Evolutionary conservation across 2,113 vertebrate genomes (phyloP).

Genomic region (Picathartes gymnocephalus): DNA sequence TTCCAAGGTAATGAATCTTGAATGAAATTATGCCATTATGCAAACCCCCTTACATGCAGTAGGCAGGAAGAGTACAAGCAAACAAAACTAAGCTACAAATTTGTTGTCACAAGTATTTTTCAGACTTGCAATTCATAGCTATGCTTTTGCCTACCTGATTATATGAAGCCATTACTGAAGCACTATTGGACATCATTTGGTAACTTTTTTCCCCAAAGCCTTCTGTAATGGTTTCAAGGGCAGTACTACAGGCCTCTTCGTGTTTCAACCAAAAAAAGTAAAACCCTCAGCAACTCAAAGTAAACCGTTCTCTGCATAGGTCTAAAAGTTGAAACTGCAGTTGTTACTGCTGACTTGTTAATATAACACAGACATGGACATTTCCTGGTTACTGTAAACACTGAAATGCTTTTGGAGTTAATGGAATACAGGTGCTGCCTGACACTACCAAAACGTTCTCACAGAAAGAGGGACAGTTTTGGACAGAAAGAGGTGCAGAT

Average conservation of each 20-base stretch:
- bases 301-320: not conserved
- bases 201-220: not conserved
- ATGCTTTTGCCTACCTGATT: not conserved
- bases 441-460: slow-evolving; percentile 77
- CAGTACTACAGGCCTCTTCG: not conserved
- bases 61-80: not conserved
- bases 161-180: not conserved
- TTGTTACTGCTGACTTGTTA: slow-evolving; percentile 60
- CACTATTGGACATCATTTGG: not conserved
- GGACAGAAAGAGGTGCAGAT: not conserved
- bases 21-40: not conserved
- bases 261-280: slow-evolving; percentile 16
- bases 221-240: not conserved
- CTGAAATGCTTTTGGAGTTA: slow-evolving; percentile 77
- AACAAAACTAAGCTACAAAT: not conserved
- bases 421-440: slow-evolving; percentile 81
- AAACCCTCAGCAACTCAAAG: not conserved
- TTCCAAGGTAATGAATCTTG: not conserved
- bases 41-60: not conserved
- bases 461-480: slow-evolving; percentile 69
- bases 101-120: not conserved
- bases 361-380: slow-evolving; percentile 63
- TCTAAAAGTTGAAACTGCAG: slow-evolving; percentile 44
- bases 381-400: slow-evolving; percentile 72
- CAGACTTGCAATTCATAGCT: not conserved